Percentiles rank a stretch among this genome's conserved stretches.
Evolutionary conservation across 2,797 vertebrate species (phyloP).

Genomic region (Channallabes apus): DNA sequence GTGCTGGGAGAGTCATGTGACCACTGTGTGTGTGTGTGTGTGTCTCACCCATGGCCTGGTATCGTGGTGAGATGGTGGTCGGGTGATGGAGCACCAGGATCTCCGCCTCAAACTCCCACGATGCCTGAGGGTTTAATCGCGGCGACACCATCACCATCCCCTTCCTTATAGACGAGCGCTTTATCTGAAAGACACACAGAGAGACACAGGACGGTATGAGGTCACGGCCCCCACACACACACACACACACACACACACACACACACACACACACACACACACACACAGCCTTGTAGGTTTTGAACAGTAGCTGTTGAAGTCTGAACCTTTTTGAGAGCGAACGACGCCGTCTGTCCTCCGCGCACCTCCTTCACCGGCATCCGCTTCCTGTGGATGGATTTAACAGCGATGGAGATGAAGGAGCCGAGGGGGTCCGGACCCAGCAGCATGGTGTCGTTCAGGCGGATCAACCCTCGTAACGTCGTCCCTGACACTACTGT

Average conservation of each 20-base stretch:
- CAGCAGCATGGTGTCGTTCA: slow-evolving; percentile 94
- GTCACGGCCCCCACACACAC: too few species aligned
- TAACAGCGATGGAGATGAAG: slow-evolving; percentile 94
- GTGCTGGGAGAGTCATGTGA: background rate
- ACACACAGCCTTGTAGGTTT: background rate
- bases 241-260: too few species aligned
- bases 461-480: slow-evolving; percentile 90
- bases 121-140: slow-evolving; percentile 91
- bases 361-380: slow-evolving; percentile 98
- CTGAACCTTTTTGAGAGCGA: slow-evolving; percentile 95
- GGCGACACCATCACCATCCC: slow-evolving; percentile 99
- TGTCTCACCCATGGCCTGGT: slow-evolving; percentile 94
- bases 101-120: slow-evolving; percentile 99
- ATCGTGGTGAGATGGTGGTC: slow-evolving; percentile 97
- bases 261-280: too few species aligned
- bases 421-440: slow-evolving; percentile 95
- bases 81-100: slow-evolving; percentile 97
- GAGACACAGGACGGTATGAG: background rate
- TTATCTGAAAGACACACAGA: slow-evolving; percentile 77
- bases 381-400: slow-evolving; percentile 97
- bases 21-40: background rate
- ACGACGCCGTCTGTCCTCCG: slow-evolving; percentile 96
- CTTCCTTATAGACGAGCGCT: slow-evolving; percentile 96
- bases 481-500: slow-evolving; percentile 98
- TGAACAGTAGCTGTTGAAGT: background rate